These are phyloP conservation scores for Rhegmatorhina hoffmannsi DNA, from an alignment of 2,113 vertebrate genomes.

Conservation along the genomic window DNA sequence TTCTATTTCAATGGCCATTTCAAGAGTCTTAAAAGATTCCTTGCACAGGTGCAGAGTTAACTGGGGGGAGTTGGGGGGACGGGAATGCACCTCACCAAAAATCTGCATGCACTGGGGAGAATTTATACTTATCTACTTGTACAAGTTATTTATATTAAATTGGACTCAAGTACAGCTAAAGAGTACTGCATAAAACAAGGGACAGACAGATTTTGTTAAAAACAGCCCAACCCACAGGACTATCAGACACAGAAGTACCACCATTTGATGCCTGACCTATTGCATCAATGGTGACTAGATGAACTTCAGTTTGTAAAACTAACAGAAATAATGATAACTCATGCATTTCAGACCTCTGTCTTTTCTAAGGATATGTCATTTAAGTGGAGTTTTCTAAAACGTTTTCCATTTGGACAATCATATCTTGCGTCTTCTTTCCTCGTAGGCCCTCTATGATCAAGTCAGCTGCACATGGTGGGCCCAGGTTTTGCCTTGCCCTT, in stretches of 20 bases:
- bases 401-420: not conserved
- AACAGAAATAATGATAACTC: not conserved
- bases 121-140: not conserved
- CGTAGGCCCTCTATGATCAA: not conserved
- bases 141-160: not conserved
- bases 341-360: not conserved
- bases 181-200: not conserved
- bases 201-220: not conserved
- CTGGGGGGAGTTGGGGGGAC: too few species aligned
- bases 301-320: not conserved
- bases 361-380: accelerated
- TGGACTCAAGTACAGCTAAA: not conserved
- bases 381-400: not conserved
- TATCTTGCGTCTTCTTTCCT: not conserved
- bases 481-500: not conserved
- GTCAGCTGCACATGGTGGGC: not conserved
- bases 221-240: not conserved
- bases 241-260: not conserved
- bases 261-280: not conserved
- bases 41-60: not conserved
- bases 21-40: not conserved
- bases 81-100: not conserved
- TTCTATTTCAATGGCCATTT: not conserved
- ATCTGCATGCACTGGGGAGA: accelerated
- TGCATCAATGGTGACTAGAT: not conserved